Evolutionary conservation across 2,113 vertebrate genomes (phyloP), one percentile per base, ranked within the genome.

Genomic region (Coptodon rendalli): DNA sequence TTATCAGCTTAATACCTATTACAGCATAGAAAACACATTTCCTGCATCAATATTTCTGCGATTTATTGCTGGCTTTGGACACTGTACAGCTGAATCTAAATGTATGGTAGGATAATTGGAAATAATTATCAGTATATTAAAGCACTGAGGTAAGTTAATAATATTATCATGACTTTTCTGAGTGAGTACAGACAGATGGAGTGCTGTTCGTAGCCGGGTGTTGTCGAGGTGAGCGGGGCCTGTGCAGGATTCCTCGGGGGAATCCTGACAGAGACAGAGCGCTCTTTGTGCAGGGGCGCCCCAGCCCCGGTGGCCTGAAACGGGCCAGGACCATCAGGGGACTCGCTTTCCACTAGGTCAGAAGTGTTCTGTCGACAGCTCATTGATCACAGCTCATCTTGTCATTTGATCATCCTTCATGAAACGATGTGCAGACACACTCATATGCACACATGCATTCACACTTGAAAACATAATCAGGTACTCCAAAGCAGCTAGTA

Each of bases 291-390:
- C 89, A 4, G 57, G 34, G 73, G 92, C 63, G 87, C 93, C 93
- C 94, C 94, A 91, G 93, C 95, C 90, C 93, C 83, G 94, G 94
- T 96, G 96, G 95, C 95, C 94, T 92, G 85, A 95, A 94, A 90
- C 88, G 86, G 93, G 82, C 93, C 89, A 84, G 91, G 87, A 92
- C 93, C 91, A 92, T 92, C 94, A 56, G 89, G 95, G 95, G 96
- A 96, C 93, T 92, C 91, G 87, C 94, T 95, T 96, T 96, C 94
- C 95, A 94, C 94, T 90, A 89, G 95, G 95, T 95, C 96, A 96
- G 95, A 97, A 97, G 96, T 96, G 96, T 96, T 95, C 96, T 97
- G 96, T 97, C 96, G 94, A 96, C 96, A 96, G 96, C 94, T 95
- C 96, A 96, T 96, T 95, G 96, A 97, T 97, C 96, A 96, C 95